Percentiles rank a stretch among this genome's conserved stretches.
Conservation (phyloP, 2,797 vertebrate genomes). For the Labeo calbasu region DNA sequence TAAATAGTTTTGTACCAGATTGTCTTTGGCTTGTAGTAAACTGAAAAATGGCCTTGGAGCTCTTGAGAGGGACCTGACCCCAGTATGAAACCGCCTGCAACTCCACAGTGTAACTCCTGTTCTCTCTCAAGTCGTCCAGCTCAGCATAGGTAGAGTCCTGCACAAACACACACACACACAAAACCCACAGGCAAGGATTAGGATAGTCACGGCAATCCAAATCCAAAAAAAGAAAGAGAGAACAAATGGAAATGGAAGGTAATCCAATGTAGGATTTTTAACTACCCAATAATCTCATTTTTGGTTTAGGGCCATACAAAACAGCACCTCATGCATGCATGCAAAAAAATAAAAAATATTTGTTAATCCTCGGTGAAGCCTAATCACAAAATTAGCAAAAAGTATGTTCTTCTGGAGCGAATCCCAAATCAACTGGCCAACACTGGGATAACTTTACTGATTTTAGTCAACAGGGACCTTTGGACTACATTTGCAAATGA, state of each 20-base stretch:
- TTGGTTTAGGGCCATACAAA: background rate
- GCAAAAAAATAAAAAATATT: background rate
- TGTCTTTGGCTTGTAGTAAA: conserved; percentile 77
- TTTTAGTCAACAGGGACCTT: background rate
- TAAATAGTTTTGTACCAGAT: conserved; percentile 69
- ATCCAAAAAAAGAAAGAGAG: background rate
- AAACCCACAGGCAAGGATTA: conserved; percentile 20
- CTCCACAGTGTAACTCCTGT: conserved; percentile 85
- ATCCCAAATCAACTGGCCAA: background rate
- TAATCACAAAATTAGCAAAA: background rate
- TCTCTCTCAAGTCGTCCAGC: conserved; percentile 83
- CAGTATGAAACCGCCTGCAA: conserved; percentile 90
- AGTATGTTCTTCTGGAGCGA: background rate
- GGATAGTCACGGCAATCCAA: conserved; percentile 5
- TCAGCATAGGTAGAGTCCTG: conserved; percentile 80
- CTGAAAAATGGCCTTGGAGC: conserved; percentile 80
- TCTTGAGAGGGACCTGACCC: conserved; percentile 87
- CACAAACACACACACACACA: conserved; percentile 32
- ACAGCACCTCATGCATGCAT: background rate
- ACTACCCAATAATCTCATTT: background rate
- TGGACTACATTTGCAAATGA: background rate
- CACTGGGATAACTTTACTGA: background rate
- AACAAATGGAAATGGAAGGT: background rate
- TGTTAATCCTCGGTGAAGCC: background rate
- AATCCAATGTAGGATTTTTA: background rate